Percentiles rank a stretch among this genome's conserved stretches.
Conservation (phyloP, 2,888 invertebrate genomes). For the Gari tellinella region DNA sequence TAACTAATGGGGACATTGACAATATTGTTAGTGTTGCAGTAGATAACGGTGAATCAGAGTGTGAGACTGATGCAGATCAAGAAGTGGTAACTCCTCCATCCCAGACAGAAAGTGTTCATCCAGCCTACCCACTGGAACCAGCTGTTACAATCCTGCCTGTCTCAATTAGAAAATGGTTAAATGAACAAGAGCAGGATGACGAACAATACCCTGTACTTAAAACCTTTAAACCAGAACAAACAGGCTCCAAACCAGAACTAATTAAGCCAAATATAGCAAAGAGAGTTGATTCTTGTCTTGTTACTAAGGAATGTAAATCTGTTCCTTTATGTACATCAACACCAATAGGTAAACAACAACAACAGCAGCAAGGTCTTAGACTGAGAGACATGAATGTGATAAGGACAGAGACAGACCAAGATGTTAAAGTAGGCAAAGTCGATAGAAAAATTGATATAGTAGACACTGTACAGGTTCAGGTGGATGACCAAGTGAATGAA, state of each 20-base stretch:
- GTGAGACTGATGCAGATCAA: background rate
- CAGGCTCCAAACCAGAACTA: background rate
- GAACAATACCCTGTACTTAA: conserved; percentile 5
- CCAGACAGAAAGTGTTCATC: background rate
- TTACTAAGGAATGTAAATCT: conserved; percentile 3
- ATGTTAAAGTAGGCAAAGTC: conserved; percentile 19
- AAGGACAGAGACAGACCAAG: conserved; percentile 13
- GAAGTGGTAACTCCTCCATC: background rate
- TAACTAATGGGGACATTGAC: background rate
- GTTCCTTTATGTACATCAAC: conserved; percentile 22
- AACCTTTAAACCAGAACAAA: conserved; percentile 14
- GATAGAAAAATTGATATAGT: conserved; percentile 4
- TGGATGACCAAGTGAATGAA: conserved; percentile 1
- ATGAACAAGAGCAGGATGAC: background rate
- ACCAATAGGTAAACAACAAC: conserved; percentile 23
- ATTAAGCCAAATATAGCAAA: background rate
- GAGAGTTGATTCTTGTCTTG: too few species aligned
- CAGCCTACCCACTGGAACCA: background rate
- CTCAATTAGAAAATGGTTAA: background rate
- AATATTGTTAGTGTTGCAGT: background rate
- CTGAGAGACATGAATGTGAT: conserved; percentile 45
- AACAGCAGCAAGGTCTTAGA: conserved; percentile 20
- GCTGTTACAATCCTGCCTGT: background rate
- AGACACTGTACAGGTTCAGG: conserved; percentile 6
- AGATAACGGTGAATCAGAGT: background rate